phyloP scores from a whole-genome alignment of 2,888 invertebrate species.

The Orthosia gothica region DNA sequence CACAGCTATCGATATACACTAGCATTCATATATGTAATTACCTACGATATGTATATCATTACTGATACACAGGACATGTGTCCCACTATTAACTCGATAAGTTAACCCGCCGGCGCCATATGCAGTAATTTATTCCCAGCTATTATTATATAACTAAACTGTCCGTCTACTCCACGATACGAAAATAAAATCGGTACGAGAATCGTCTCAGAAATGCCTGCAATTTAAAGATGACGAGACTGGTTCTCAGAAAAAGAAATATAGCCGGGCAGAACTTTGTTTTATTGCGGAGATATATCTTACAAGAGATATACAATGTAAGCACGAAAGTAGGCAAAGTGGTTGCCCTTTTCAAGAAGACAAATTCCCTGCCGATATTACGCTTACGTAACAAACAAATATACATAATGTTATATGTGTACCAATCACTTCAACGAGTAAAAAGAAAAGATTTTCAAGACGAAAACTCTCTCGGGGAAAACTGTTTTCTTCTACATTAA shows the following conservation, averaged over 20 bases:
- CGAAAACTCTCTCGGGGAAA: slow-evolving; percentile 24
- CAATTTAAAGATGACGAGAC: slow-evolving; percentile 64
- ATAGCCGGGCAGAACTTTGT: slow-evolving; percentile 47
- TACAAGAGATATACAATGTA: slow-evolving; percentile 41
- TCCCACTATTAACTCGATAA: slow-evolving; percentile 80
- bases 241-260: slow-evolving; percentile 51
- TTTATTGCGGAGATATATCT: slow-evolving; percentile 59
- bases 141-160: slow-evolving; percentile 63
- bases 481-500: slow-evolving; percentile 53
- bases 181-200: slow-evolving; percentile 64
- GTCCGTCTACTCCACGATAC: slow-evolving; percentile 48
- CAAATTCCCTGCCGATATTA: slow-evolving; percentile 52
- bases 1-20: slow-evolving; percentile 52
- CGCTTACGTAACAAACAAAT: slow-evolving; percentile 35
- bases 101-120: slow-evolving; percentile 78
- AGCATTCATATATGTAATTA: slow-evolving; percentile 68
- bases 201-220: slow-evolving; percentile 61
- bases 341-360: slow-evolving; percentile 62
- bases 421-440: slow-evolving; percentile 25
- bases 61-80: slow-evolving; percentile 74
- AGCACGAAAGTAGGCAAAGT: slow-evolving; percentile 46
- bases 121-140: slow-evolving; percentile 68
- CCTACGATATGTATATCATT: slow-evolving; percentile 58
- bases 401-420: slow-evolving; percentile 35
- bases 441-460: slow-evolving; percentile 41